Evolutionary conservation across 2,888 invertebrate genomes (phyloP).

Genomic region (Hypercompe scribonia): DNA sequence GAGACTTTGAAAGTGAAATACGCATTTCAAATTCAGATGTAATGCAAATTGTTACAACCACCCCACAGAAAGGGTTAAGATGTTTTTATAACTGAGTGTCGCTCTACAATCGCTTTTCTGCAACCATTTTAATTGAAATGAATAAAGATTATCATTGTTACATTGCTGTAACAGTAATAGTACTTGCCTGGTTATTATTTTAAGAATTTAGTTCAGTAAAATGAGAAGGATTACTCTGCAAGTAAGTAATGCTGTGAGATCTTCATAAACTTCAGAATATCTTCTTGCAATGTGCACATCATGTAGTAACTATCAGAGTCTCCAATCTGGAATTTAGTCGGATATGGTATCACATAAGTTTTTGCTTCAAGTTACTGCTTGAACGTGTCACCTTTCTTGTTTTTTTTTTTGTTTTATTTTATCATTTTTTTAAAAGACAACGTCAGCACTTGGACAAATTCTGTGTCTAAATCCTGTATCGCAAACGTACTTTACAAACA

Average conservation of each 20-base stretch:
- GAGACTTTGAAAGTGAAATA: slow-evolving; percentile 54
- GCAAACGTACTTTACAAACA: too few species aligned
- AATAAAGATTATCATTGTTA: slow-evolving; percentile 68
- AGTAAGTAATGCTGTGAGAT: neutral
- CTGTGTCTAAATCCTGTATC: too few species aligned
- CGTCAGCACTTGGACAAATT: too few species aligned
- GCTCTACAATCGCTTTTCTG: slow-evolving; percentile 66
- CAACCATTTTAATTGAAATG: slow-evolving; percentile 69
- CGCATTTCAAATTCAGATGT: slow-evolving; percentile 73
- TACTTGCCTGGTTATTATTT: slow-evolving; percentile 35
- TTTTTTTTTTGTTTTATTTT: too few species aligned
- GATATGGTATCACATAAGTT: too few species aligned
- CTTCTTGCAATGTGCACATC: neutral
- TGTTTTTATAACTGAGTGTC: slow-evolving; percentile 83
- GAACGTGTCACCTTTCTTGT: too few species aligned
- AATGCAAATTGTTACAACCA: slow-evolving; percentile 77
- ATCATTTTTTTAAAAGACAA: too few species aligned
- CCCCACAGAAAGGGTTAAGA: slow-evolving; percentile 75
- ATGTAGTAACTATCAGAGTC: too few species aligned
- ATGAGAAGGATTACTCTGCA: slow-evolving; percentile 5
- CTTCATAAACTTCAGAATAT: neutral
- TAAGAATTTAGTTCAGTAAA: slow-evolving; percentile 22
- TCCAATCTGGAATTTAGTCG: too few species aligned
- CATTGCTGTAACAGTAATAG: slow-evolving; percentile 39
- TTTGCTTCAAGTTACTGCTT: too few species aligned